Evolutionary conservation across 1,140 invertebrate species (phyloP).

Genomic region (Microplitis mediator): DNA sequence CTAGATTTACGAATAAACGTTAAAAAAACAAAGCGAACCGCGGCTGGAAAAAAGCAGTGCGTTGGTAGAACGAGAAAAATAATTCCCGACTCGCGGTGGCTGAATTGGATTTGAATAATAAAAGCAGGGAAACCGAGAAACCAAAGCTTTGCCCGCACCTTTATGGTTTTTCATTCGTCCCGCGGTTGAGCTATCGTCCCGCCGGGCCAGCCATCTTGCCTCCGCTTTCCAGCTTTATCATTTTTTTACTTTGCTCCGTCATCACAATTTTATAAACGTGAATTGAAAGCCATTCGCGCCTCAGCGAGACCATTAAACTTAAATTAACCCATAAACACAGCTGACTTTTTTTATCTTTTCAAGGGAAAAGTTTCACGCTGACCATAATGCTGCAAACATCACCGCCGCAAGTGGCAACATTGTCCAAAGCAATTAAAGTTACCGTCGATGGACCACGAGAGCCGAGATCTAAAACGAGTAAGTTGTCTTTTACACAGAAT

Average conservation of each 20-base stretch:
- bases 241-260: background rate
- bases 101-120: slow-evolving; percentile 58
- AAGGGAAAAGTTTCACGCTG: slow-evolving; percentile 96
- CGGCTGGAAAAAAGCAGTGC: background rate
- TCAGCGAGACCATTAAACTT: too few relatives aligned
- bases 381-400: slow-evolving; percentile 92
- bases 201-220: slow-evolving; percentile 32
- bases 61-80: slow-evolving; percentile 11
- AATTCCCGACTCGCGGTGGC: slow-evolving; percentile 38
- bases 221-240: background rate
- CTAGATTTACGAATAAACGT: background rate
- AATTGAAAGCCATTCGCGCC: too few relatives aligned
- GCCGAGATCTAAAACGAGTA: slow-evolving; percentile 90
- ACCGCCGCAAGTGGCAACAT: slow-evolving; percentile 91
- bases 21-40: slow-evolving; percentile 5
- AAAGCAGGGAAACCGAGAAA: slow-evolving; percentile 45
- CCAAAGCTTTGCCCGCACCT: slow-evolving; percentile 41
- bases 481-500: slow-evolving; percentile 49
- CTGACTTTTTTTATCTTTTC: slow-evolving; percentile 34
- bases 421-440: slow-evolving; percentile 96
- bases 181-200: slow-evolving; percentile 48
- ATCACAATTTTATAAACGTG: slow-evolving; percentile 1
- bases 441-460: slow-evolving; percentile 97
- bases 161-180: slow-evolving; percentile 57
- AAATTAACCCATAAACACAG: background rate